Evolutionary conservation across 2,797 vertebrate genomes (phyloP), one percentile per base, ranked within the genome.

Genomic region (Pelochelys cantorii): DNA sequence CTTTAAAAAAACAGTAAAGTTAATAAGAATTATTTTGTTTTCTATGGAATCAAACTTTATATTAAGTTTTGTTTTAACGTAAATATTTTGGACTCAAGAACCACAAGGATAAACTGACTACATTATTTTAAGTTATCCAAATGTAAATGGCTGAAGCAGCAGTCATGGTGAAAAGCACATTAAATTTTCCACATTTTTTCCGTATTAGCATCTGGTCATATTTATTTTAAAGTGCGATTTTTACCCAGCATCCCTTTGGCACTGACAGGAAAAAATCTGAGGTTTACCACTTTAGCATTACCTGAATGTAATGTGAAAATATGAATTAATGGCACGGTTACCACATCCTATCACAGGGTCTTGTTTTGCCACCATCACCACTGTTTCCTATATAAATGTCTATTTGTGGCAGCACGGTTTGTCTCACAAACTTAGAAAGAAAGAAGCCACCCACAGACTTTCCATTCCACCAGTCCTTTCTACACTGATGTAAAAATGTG

Each of bases 281-380:
- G 92, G 81, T 83, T 85, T 74, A 88, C 78, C 93, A 29, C 95
- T 84, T 27, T 5, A 87, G 53, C 56, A 90, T 34, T 84, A 95
- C 91, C 93, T 93, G 90, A 20, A 79, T 7, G 29, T 25, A 75
- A 85, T 18, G 59, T 15, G 88, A 89, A 91, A 91, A 86, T 5
- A 75, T 90, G 94, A 97, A 96, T 88, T 85, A 84, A 92, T 84
- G 94, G 87, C 90, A 23, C 83, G 31, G 78, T 90, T 85, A 89
- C 97, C 97, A 96, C 97, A 97, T 97, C 96, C 96, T 96, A 84
- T 93, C 94, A 1, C 94, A 91, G 90, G 55, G 56, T 31, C 83
- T 75, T 84, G 85, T 62, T 86, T 83, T 34, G 42, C 94, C 94
- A 56, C 89, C 0, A 0, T 74, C 88, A 79, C 87, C 60, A 0